These are phyloP conservation scores for Arenicola marina DNA, from an alignment of 2,888 invertebrate species.

Conservation along the genomic window DNA sequence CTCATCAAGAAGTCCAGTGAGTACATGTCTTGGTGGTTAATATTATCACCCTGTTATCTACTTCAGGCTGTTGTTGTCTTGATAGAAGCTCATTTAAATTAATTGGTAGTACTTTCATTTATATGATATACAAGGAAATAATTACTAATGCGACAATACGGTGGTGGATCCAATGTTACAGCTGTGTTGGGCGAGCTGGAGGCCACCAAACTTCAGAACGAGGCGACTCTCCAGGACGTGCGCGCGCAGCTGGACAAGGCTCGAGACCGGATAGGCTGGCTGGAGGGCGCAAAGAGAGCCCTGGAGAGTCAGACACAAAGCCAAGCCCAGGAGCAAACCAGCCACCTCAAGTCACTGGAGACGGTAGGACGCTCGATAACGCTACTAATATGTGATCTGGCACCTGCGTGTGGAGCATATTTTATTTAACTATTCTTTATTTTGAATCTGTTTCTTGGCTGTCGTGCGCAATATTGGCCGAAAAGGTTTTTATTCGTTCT, in stretches of 20 bases:
- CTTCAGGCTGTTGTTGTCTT: background rate
- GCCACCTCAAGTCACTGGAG: slow-evolving; percentile 41
- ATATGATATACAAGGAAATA: background rate
- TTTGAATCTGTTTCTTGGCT: no score
- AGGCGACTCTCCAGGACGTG: slow-evolving; percentile 44
- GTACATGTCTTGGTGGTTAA: no score
- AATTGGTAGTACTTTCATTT: background rate
- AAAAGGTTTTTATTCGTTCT: no score
- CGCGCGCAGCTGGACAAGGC: slow-evolving; percentile 42
- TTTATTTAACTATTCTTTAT: no score
- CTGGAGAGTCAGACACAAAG: slow-evolving; percentile 39
- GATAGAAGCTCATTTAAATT: background rate
- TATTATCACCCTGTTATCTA: background rate
- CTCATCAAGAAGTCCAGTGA: slow-evolving; percentile 54
- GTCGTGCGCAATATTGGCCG: no score
- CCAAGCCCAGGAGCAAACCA: slow-evolving; percentile 37
- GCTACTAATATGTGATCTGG: background rate
- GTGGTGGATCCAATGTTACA: no score
- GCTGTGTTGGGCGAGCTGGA: slow-evolving; percentile 55
- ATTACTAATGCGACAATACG: background rate
- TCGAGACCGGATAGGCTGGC: slow-evolving; percentile 41
- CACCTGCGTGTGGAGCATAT: no score
- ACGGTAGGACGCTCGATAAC: slow-evolving; percentile 36
- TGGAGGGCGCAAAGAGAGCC: slow-evolving; percentile 45
- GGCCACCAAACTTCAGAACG: slow-evolving; percentile 50